Percentiles rank a stretch among this genome's conserved stretches.
phyloP scores from a whole-genome alignment of 37 sponge, comb jelly and placozoan genomes.

The Chondrosia reniformis region DNA sequence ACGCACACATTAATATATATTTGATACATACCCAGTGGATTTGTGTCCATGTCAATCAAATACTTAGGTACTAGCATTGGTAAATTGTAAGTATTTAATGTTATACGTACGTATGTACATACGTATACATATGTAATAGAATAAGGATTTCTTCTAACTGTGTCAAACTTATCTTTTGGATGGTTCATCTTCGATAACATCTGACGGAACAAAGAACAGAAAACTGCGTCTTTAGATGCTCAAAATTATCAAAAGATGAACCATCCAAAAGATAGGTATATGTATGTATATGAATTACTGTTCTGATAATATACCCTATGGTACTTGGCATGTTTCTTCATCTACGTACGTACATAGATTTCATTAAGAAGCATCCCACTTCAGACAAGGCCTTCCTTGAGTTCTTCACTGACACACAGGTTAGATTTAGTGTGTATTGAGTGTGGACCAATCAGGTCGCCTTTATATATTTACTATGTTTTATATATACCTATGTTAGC shows the following conservation, averaged over 20 bases:
- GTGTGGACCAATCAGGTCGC: neutral
- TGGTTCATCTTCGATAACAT: no score
- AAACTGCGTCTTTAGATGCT: no score
- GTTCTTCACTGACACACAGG: slow-evolving; percentile 76
- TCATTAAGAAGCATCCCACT: slow-evolving; percentile 43
- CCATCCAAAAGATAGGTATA: no score
- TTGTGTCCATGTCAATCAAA: no score
- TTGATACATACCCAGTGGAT: no score
- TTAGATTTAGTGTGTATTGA: neutral
- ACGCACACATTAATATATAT: no score
- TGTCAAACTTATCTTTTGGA: no score
- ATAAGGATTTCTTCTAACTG: no score
- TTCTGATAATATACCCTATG: neutral
- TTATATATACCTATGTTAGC: slow-evolving; percentile 3
- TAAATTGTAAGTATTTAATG: neutral
- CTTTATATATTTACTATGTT: neutral
- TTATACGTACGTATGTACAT: neutral
- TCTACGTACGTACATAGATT: slow-evolving; percentile 36
- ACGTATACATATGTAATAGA: neutral
- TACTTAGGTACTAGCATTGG: no score
- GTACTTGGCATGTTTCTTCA: neutral
- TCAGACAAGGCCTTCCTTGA: slow-evolving; percentile 55
- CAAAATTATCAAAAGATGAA: no score
- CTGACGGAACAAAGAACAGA: no score
- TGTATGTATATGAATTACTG: neutral